These are phyloP conservation scores for Leptoteleia sp. DNA, from an alignment of 1,140 invertebrate species.

Conservation along the genomic window DNA sequence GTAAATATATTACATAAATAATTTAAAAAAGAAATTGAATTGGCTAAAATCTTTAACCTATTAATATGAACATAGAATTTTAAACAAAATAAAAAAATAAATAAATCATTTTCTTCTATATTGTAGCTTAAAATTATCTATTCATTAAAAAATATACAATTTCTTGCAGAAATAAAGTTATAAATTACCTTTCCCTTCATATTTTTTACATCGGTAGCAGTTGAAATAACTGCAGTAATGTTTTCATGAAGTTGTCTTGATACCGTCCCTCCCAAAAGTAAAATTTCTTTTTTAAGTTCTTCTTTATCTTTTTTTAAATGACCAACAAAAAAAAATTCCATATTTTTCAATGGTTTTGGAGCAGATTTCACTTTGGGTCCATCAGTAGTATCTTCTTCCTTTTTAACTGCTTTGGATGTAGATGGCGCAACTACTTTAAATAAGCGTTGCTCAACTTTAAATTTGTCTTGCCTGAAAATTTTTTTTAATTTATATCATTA, in stretches of 20 bases:
- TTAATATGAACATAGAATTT: no score
- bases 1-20: no score
- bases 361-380: slow-evolving; percentile 84
- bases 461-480: slow-evolving; percentile 76
- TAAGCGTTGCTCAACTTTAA: slow-evolving; percentile 83
- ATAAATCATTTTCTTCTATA: no score
- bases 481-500: no score
- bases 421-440: slow-evolving; percentile 84
- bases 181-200: slow-evolving; percentile 80
- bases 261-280: slow-evolving; percentile 89
- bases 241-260: slow-evolving; percentile 85
- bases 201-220: slow-evolving; percentile 86
- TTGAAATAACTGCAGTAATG: slow-evolving; percentile 89
- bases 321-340: slow-evolving; percentile 90
- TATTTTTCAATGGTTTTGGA: slow-evolving; percentile 87
- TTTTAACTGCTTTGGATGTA: slow-evolving; percentile 79
- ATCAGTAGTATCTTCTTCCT: slow-evolving; percentile 82
- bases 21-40: no score
- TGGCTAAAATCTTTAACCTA: no score
- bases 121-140: no score
- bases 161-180: no score
- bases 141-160: no score
- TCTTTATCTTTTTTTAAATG: slow-evolving; percentile 83
- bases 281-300: slow-evolving; percentile 86
- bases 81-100: no score